Evolutionary conservation across 2,888 invertebrate species (phyloP), one percentile per base, ranked within the genome.

Genomic region (Gandaritis pyraliata): DNA sequence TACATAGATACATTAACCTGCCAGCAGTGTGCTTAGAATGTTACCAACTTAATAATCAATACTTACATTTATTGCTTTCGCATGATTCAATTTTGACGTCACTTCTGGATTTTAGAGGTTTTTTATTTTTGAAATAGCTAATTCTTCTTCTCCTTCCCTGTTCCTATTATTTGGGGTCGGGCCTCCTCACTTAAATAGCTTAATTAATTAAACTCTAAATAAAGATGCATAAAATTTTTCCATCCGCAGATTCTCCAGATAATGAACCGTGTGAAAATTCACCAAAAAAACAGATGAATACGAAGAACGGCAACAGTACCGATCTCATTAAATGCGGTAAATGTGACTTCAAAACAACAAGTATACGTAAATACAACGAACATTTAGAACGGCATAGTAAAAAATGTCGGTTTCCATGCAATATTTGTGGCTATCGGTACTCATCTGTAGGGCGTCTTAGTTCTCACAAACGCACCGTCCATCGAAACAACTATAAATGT

Each of bases 371-470:
- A 30, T 6, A 49, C 1, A 18, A 39, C 23, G 2, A 18, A 4
- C 56, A 56, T 18, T 8, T 13, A 2, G n/a, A 15, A 2, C n/a
- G 49, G 1, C 56, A 56, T 11, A 48, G 49, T n/a, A 30, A 41
- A 1, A 33, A 33, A 2, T 23, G 41, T 5, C 4, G 2, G n/a
- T 49, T 30, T 10, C 29, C 15, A 0, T 56, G 56, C 29, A 13
- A 48, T 16, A 33, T 18, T 4, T 56, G 56, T 11, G 2, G 8
- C 8, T 48, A 49, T 8, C 41, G 56, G 10, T 49, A 33, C 48
- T 2, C 1, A 4, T 5, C 0, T 2, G 11, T 5, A n/a, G 39
- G 39, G 11, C 12, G 41, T 5, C 4, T 56, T 11, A 2, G 16
- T 0, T 4, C 16, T 0, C 56, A 56, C 41, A 56, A 33, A 16